These are phyloP conservation scores for Calameuta filiformis DNA, from an alignment of 2,888 invertebrate genomes.

Conservation along the genomic window DNA sequence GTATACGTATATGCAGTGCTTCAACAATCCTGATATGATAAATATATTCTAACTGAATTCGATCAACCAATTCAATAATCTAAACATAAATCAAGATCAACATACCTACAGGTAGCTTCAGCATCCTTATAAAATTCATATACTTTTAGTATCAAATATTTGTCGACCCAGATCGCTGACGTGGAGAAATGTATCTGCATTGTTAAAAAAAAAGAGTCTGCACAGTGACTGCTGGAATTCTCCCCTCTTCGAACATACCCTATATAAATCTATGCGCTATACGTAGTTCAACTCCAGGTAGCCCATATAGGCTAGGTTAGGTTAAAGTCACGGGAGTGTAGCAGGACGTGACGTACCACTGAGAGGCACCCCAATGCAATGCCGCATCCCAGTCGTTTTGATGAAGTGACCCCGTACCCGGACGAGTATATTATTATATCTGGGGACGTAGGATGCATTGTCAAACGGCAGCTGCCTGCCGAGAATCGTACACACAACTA, in stretches of 20 bases:
- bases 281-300: not conserved
- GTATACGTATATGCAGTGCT: not conserved
- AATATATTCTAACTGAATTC: not conserved
- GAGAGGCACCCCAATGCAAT: conserved; percentile 39
- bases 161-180: not conserved
- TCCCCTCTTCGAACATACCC: not conserved
- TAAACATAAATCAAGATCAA: not conserved
- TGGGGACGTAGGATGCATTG: conserved; percentile 54
- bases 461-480: conserved; percentile 57
- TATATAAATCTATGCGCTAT: not conserved
- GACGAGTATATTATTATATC: conserved; percentile 60
- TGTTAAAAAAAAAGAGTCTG: not conserved
- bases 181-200: not conserved
- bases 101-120: not conserved
- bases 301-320: not conserved
- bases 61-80: not conserved
- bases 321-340: conserved; percentile 8
- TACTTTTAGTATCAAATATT: not conserved
- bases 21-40: too few relatives aligned
- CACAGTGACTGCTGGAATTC: not conserved
- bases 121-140: not conserved
- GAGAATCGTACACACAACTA: conserved; percentile 47
- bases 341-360: conserved; percentile 24
- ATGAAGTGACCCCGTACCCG: conserved; percentile 56
- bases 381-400: conserved; percentile 54